Conservation (phyloP, 30 jellyfish, hydroid and myxozoan genomes). For the Chrysaora quinquecirrha region DNA sequence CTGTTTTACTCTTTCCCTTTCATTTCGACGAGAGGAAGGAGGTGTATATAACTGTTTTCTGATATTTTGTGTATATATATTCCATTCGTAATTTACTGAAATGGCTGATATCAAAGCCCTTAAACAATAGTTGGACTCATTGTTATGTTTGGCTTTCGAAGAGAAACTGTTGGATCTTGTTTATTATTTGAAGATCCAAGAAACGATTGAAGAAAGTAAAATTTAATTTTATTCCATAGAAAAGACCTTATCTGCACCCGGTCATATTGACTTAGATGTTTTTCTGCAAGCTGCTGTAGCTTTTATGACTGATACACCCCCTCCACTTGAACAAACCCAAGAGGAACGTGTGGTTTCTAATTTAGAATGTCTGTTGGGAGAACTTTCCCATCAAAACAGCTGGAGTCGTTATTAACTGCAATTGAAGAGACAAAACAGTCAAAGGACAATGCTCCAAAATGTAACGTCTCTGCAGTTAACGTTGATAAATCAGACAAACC, state of each 20-base stretch:
- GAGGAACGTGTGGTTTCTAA: neutral
- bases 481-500: too few relatives aligned
- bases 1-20: neutral
- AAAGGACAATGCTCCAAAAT: neutral
- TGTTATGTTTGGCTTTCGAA: neutral
- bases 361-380: neutral
- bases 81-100: neutral
- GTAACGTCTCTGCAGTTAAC: too few relatives aligned
- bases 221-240: neutral
- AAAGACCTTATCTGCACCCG: neutral
- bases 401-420: neutral
- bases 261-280: neutral
- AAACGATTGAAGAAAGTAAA: neutral
- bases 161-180: neutral
- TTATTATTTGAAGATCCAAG: neutral
- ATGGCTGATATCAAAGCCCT: neutral
- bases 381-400: neutral
- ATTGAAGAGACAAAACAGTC: neutral
- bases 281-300: neutral
- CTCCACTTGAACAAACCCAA: neutral
- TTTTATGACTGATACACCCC: neutral
- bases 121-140: neutral
- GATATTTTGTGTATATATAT: neutral
- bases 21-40: neutral
- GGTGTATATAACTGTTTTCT: neutral